These are phyloP conservation scores for Meda fulgida DNA, from an alignment of 2,797 vertebrate genomes.

Conservation along the genomic window DNA sequence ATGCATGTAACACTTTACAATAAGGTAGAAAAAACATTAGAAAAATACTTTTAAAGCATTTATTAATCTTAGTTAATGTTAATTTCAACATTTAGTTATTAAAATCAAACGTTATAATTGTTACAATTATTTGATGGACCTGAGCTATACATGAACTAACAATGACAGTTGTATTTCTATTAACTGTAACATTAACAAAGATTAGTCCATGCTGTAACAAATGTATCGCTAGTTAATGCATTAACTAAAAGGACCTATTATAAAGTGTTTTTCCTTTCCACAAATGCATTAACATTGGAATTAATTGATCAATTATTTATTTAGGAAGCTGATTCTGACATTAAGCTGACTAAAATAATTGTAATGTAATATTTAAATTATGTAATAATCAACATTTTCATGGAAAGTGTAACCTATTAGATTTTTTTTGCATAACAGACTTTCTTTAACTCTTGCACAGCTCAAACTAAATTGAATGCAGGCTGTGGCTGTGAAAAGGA, in stretches of 20 bases:
- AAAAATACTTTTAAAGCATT: neutral
- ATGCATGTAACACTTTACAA: neutral
- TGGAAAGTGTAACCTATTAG: neutral
- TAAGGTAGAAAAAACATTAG: neutral
- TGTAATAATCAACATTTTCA: neutral
- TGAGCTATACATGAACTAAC: neutral
- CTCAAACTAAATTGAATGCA: neutral
- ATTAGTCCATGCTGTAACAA: neutral
- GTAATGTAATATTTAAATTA: neutral
- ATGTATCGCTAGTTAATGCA: neutral
- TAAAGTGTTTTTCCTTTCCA: neutral
- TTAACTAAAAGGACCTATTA: neutral
- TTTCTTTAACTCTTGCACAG: neutral
- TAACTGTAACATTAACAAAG: neutral
- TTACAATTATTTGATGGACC: neutral
- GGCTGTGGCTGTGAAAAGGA: conserved; percentile 7
- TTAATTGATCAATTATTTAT: neutral
- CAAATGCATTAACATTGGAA: conserved; percentile 9
- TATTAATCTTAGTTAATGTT: neutral
- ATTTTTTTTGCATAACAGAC: neutral
- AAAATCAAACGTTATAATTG: neutral
- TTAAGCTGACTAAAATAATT: neutral
- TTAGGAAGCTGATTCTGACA: neutral
- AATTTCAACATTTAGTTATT: neutral
- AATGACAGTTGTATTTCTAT: neutral